phyloP scores from a whole-genome alignment of 2,888 invertebrate genomes.

The Xestia xanthographa region DNA sequence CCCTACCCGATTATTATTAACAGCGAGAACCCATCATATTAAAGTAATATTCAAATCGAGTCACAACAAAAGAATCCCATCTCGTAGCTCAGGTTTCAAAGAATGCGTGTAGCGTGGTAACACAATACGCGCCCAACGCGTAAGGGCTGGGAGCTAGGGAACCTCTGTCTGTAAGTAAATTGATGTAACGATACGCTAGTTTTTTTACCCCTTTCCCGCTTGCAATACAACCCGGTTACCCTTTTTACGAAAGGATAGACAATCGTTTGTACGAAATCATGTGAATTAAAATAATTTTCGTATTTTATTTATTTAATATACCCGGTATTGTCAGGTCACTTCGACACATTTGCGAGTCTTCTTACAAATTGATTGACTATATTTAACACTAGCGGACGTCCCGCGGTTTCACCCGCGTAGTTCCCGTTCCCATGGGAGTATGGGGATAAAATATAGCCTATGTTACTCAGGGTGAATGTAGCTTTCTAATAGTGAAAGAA shows the following conservation, averaged over 20 bases:
- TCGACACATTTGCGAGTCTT: neutral
- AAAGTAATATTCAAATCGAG: slow-evolving; percentile 88
- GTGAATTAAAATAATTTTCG: neutral
- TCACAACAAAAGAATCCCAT: slow-evolving; percentile 87
- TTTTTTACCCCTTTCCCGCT: slow-evolving; percentile 53
- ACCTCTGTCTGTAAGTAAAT: slow-evolving; percentile 66
- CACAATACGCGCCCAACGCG: slow-evolving; percentile 84
- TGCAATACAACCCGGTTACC: slow-evolving; percentile 49
- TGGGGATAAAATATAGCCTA: too few relatives aligned
- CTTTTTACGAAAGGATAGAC: slow-evolving; percentile 32
- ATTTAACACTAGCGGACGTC: too few relatives aligned
- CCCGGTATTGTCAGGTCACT: neutral
- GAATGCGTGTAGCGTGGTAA: slow-evolving; percentile 85
- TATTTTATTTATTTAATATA: neutral
- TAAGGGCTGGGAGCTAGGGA: slow-evolving; percentile 70
- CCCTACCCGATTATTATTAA: slow-evolving; percentile 75
- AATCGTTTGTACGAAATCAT: neutral
- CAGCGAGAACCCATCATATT: slow-evolving; percentile 82
- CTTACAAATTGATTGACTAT: too few relatives aligned
- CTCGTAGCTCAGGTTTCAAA: slow-evolving; percentile 85
- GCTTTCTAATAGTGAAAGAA: too few relatives aligned
- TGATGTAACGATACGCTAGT: slow-evolving; percentile 71
- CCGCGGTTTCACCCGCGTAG: too few relatives aligned
- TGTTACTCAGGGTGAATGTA: too few relatives aligned
- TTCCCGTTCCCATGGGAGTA: too few relatives aligned